A percentile compares a stretch with the other conserved stretches of the same genome.
These are phyloP conservation scores for Synergus itoensis DNA, from an alignment of 2,888 invertebrate species.

Conservation along the genomic window DNA sequence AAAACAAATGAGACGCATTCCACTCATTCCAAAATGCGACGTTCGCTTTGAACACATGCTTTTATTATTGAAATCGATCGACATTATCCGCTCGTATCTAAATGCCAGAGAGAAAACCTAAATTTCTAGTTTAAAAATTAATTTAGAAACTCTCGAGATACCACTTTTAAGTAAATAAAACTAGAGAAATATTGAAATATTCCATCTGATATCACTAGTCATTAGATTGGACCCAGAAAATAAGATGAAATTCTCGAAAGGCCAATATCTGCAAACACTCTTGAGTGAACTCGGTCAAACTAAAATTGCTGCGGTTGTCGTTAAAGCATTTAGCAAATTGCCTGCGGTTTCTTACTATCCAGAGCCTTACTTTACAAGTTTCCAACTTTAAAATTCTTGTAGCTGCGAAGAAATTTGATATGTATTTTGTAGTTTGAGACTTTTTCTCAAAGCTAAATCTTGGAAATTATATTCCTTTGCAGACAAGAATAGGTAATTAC, in stretches of 20 bases:
- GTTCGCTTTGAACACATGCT: neutral
- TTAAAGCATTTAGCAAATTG: conserved; percentile 68
- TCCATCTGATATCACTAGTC: neutral
- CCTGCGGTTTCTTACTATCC: conserved; percentile 52
- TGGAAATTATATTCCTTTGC: neutral
- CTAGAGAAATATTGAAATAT: neutral
- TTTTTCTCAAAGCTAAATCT: neutral
- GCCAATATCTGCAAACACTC: conserved; percentile 52
- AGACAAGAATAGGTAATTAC: neutral
- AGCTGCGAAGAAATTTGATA: conserved; percentile 7
- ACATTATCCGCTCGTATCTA: neutral
- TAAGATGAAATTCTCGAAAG: conserved; percentile 31
- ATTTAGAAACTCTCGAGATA: neutral
- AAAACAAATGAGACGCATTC: neutral
- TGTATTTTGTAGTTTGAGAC: neutral
- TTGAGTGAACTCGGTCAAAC: conserved; percentile 64
- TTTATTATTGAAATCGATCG: neutral
- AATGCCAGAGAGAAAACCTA: neutral
- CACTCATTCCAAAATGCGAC: neutral
- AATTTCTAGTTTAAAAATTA: neutral
- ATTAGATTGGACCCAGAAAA: conserved; percentile 12
- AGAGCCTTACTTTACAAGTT: conserved; percentile 8
- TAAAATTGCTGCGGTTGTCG: conserved; percentile 66
- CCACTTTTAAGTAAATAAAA: neutral
- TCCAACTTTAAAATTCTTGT: conserved; percentile 24